phyloP scores from a whole-genome alignment of 37 sponge, comb jelly and placozoan species.

The Halichondria panicea region DNA sequence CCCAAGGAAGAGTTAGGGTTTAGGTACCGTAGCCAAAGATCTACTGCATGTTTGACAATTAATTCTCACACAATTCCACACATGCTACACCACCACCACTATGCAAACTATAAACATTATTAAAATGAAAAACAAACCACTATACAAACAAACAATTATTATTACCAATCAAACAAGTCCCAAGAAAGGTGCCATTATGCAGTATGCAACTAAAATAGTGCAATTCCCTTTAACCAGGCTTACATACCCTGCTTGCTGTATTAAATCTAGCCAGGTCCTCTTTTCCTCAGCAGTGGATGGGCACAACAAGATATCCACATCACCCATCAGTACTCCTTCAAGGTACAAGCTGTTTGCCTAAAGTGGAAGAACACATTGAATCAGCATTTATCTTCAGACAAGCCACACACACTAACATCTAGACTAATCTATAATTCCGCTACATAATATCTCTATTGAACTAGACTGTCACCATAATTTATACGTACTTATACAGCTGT shows the following conservation, averaged over 20 bases:
- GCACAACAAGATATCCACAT: constrained; percentile 30
- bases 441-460: background rate
- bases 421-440: background rate
- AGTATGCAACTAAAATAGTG: no score
- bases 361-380: background rate
- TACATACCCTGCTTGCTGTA: constrained; percentile 37
- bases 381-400: background rate
- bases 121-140: no score
- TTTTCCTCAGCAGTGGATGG: constrained; percentile 39
- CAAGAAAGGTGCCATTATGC: no score
- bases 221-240: background rate
- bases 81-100: no score
- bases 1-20: no score
- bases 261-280: constrained; percentile 29
- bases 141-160: no score
- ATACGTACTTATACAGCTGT: background rate
- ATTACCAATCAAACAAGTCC: no score
- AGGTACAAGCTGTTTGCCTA: constrained; percentile 29
- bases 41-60: no score
- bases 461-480: no score
- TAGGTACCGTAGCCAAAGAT: no score
- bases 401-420: background rate
- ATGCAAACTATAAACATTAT: no score
- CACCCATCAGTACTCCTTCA: constrained; percentile 12
- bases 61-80: no score